Evolutionary conservation across 2,888 invertebrate species (phyloP).

Genomic region (Drosophila koepferae): DNA sequence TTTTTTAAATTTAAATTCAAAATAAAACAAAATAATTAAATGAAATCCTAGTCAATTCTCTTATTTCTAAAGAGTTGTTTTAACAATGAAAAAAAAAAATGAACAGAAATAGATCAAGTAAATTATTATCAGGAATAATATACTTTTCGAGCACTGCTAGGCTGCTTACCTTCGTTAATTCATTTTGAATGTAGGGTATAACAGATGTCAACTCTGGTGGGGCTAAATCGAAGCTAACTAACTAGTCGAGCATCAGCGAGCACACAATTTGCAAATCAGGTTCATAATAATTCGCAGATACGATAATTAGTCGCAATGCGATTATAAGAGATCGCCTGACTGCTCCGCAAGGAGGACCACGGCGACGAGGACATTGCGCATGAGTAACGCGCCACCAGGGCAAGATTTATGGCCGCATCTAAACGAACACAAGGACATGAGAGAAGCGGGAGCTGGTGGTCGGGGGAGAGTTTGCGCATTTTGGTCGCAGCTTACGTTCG

Average conservation of each 20-base stretch:
- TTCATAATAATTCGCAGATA: conserved; percentile 81
- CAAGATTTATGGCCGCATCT: conserved; percentile 64
- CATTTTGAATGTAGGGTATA: conserved; percentile 10
- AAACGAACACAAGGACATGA: neutral
- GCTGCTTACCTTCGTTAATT: neutral
- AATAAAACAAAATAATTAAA: too few species aligned
- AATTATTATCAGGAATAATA: too few species aligned
- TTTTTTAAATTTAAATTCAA: too few species aligned
- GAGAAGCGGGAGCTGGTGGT: neutral
- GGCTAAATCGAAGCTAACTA: conserved; percentile 42
- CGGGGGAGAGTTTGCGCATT: conserved; percentile 38
- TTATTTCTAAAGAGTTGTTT: too few species aligned
- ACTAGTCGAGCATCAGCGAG: conserved; percentile 28
- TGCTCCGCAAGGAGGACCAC: conserved; percentile 8
- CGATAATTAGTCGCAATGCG: conserved; percentile 83
- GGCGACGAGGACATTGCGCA: conserved; percentile 64
- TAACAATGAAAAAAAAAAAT: too few species aligned
- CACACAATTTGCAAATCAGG: conserved; percentile 67
- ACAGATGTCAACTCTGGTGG: neutral
- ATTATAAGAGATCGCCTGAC: conserved; percentile 75
- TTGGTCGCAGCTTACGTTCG: conserved; percentile 60
- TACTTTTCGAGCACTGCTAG: neutral
- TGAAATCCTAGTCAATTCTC: too few species aligned
- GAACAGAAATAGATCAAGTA: too few species aligned
- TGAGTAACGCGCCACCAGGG: conserved; percentile 72